Evolutionary conservation across 2,888 invertebrate species (phyloP), one percentile per base, ranked within the genome.

Genomic region (Acrobasis repandana): DNA sequence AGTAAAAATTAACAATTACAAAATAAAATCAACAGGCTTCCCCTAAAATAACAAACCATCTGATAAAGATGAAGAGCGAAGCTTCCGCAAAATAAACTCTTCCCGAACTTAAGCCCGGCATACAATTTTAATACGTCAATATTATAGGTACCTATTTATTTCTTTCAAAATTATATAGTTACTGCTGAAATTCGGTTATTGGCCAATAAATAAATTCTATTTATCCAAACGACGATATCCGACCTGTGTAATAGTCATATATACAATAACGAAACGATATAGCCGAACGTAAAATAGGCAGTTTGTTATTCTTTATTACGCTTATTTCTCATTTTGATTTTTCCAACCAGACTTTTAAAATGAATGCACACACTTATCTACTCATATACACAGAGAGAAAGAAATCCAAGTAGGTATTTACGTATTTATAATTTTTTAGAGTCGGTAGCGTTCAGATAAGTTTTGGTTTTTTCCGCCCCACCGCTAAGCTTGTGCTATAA

Each of bases 161-260:
- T 15, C 10, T 43, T 46, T 5, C 3, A 10, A 33, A 33, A 48
- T 28, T 48, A 28, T 16, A 15, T 9, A 47, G n/a, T 57, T 9
- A 5, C 47, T 57, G 14, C 33, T 15, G 4, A 48, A 47, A 48
- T 57, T 46, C 46, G 18, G 16, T 46, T 47, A 56, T 46, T 36
- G 16, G 46, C 47, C 57, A 34, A 57, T 57, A 57, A 57, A 57
- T 47, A 47, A 47, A 33, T 33, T 10, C 47, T 57, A 47, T 57
- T 34, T 48, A 57, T 34, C 33, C 11, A 34, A 14, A 36, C 18
- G 54, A 54, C 36, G 14, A 11, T 18, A 54, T 36, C 36, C 18
- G 36, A 16, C 38, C 54, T 16, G 9, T 18, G 36, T 11, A 54
- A 38, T 54, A 18, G 54, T 54, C 38, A 18, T 54, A 52, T 54